Percentiles rank a stretch among this genome's conserved stretches.
Conservation (phyloP, 2,888 invertebrate species). For the Mellilla xanthometata region DNA sequence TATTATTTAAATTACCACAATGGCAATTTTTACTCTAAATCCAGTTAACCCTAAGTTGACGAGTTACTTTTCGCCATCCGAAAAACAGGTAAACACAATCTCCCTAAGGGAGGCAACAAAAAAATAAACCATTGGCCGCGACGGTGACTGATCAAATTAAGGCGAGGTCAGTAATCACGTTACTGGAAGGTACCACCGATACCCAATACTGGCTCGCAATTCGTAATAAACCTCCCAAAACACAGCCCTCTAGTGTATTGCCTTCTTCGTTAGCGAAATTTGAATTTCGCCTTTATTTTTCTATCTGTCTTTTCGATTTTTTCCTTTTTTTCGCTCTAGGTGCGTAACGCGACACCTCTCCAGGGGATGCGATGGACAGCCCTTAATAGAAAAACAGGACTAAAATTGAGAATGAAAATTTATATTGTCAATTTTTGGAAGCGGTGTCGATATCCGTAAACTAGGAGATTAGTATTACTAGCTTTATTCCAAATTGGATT, state of each 20-base stretch:
- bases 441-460: constrained; percentile 45
- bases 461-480: constrained; percentile 31
- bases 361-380: constrained; percentile 66
- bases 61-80: too few species aligned
- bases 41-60: not conserved
- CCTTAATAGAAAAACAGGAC: constrained; percentile 72
- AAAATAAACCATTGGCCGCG: constrained; percentile 61
- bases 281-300: constrained; percentile 34
- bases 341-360: constrained; percentile 66
- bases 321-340: constrained; percentile 52
- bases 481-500: constrained; percentile 17
- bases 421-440: constrained; percentile 58
- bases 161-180: constrained; percentile 79
- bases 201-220: constrained; percentile 75
- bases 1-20: too few species aligned
- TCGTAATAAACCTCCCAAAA: constrained; percentile 71
- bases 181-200: constrained; percentile 66
- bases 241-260: constrained; percentile 73
- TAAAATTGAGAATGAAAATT: constrained; percentile 68
- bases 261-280: constrained; percentile 76
- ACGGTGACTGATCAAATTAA: constrained; percentile 73
- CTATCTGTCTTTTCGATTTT: constrained; percentile 27
- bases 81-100: constrained; percentile 53
- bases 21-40: too few species aligned
- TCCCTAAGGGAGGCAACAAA: constrained; percentile 50